These are phyloP conservation scores for Melieria picta DNA, from an alignment of 2,888 invertebrate species.

Conservation along the genomic window DNA sequence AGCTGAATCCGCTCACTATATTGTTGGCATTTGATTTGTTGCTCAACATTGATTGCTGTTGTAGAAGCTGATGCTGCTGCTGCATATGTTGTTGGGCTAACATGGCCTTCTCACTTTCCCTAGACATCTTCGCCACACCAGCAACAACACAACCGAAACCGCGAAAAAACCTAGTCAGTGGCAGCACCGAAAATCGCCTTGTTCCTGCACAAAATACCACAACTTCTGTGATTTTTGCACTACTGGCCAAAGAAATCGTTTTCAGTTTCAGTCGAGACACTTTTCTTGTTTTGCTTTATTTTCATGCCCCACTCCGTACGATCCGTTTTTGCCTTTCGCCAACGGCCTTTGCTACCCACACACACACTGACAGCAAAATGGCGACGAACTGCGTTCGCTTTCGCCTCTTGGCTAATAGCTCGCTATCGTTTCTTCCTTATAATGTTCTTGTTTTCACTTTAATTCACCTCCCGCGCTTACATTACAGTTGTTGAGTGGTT, in stretches of 20 bases:
- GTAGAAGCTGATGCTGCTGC: constrained; percentile 38
- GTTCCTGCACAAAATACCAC: too few species aligned
- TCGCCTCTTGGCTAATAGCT: constrained; percentile 36
- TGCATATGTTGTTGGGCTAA: constrained; percentile 38
- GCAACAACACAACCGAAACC: not conserved
- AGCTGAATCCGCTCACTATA: constrained; percentile 67
- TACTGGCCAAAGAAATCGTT: too few species aligned
- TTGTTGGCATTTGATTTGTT: constrained; percentile 47
- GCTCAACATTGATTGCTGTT: constrained; percentile 44
- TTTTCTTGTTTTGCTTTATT: not conserved
- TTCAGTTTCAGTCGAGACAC: too few species aligned
- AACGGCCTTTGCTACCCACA: constrained; percentile 35
- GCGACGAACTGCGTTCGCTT: constrained; percentile 39
- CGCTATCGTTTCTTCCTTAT: constrained; percentile 20
- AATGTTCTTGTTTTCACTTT: constrained; percentile 24
- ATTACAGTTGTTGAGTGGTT: constrained; percentile 23
- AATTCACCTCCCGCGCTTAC: constrained; percentile 22
- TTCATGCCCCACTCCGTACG: not conserved
- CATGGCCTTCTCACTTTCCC: constrained; percentile 25
- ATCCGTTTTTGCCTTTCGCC: constrained; percentile 29
- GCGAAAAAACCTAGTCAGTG: too few species aligned
- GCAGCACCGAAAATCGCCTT: too few species aligned
- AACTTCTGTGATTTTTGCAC: too few species aligned
- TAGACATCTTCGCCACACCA: not conserved
- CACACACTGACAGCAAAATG: constrained; percentile 43